phyloP scores from a whole-genome alignment of 2,113 vertebrate genomes.

The Neogale vison region DNA sequence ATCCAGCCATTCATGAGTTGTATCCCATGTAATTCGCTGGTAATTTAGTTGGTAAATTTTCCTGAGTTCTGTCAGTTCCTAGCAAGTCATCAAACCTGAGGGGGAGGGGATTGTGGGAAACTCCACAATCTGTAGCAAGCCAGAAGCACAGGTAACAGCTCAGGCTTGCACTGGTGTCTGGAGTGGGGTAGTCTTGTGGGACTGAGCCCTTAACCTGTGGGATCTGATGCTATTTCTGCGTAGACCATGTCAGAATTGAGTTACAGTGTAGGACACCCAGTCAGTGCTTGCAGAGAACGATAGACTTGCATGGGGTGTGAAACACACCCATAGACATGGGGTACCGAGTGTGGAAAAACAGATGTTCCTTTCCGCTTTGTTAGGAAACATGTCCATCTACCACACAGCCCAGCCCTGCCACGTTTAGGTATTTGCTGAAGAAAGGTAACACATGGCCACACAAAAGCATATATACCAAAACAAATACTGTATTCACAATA shows the following conservation, averaged over 20 bases:
- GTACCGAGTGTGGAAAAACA: neutral
- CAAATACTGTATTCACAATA: neutral
- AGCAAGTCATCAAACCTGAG: neutral
- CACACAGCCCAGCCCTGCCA: neutral
- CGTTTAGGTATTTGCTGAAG: neutral
- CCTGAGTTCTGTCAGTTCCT: neutral
- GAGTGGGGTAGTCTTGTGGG: neutral
- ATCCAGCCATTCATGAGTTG: neutral
- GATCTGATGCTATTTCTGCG: neutral
- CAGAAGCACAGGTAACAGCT: neutral
- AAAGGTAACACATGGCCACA: neutral
- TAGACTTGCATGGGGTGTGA: neutral
- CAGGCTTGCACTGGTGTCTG: neutral
- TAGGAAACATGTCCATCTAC: neutral
- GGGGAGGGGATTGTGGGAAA: neutral
- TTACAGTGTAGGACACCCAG: neutral
- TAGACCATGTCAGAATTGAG: neutral
- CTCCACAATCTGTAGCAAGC: neutral
- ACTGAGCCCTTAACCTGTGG: neutral
- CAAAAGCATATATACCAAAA: neutral
- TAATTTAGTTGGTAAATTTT: neutral
- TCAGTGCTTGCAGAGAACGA: neutral
- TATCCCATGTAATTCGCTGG: no score
- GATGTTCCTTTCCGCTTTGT: neutral
- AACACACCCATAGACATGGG: neutral